Evolutionary conservation across 2,113 vertebrate genomes (phyloP), one percentile per base, ranked within the genome.

Genomic region (Pionites leucogaster): DNA sequence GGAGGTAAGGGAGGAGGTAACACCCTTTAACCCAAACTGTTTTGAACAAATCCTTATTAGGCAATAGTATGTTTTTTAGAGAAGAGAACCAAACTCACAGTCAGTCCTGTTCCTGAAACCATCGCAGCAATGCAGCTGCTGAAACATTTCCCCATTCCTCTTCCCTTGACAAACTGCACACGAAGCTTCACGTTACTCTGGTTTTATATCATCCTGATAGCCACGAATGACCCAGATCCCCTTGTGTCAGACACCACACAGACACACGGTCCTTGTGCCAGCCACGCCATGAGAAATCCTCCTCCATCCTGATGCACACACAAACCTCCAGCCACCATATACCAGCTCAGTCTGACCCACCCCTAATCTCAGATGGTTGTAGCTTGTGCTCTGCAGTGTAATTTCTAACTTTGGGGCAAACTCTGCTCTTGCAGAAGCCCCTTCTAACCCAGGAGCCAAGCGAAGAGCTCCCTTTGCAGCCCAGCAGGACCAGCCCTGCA

Each of bases 81-180:
- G 96, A 95, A 95, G 88, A 97, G 92, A 95, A 97, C 89, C 86
- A 69, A 97, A 91, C 82, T 93, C 68, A 24, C 13, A 91, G 19
- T 24, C 76, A 53, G 84, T 91, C 29, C 78, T 72, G 53, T 93
- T 97, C 95, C 96, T 92, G 81, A 97, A 96, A 94, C 63, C 92
- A 75, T 72, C 44, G 4, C 94, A 96, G 96, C 97, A 71, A 82
- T 57, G 92, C 62, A 96, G 94, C 82, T 94, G 89, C 93, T 90
- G 82, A 94, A 95, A 85, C 50, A 72, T 92, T 97, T 97, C 93
- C 97, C 95, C 92, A 91, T 97, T 97, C 95, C 88, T 75, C 79
- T 86, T 94, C 93, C 74, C 55, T 78, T 81, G 75, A 53, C 68
- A 67, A 10, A 9, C 19, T 57, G 50, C 71, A 64, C 44, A 72